Percentiles rank a stretch among this genome's conserved stretches.
Evolutionary conservation across 2,797 vertebrate genomes (phyloP).

Genomic region (Leucoraja ocellata): DNA sequence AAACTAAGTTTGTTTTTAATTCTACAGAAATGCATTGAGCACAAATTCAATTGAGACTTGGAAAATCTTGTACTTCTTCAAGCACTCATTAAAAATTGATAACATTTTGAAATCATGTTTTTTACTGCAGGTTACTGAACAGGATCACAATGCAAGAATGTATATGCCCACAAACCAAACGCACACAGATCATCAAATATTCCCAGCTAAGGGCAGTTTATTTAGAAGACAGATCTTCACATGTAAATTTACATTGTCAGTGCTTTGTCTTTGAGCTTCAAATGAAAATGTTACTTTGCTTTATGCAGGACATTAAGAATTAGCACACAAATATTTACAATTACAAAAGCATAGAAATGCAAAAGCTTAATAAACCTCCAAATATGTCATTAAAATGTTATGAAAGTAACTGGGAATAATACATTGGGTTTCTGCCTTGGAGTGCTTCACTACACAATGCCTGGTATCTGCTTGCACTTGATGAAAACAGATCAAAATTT

Average conservation of each 20-base stretch:
- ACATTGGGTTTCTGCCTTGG: not conserved
- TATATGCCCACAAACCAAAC: not conserved
- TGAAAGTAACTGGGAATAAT: not conserved
- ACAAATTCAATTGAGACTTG: not conserved
- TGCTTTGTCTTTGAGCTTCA: not conserved
- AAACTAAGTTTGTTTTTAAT: not conserved
- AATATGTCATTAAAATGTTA: not conserved
- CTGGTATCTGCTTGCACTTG: not conserved
- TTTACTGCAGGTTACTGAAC: constrained; percentile 10
- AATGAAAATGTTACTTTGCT: not conserved
- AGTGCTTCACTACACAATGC: not conserved
- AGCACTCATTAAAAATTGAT: not conserved
- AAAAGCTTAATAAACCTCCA: not conserved
- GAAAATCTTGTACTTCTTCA: not conserved
- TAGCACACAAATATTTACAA: not conserved
- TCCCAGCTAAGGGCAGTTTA: not conserved
- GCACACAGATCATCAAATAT: not conserved
- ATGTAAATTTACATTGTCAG: constrained; percentile 18
- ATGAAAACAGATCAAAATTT: not conserved
- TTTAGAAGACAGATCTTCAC: not conserved
- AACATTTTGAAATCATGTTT: not conserved
- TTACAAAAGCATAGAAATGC: not conserved
- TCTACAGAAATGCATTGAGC: not conserved
- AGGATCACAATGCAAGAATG: not conserved
- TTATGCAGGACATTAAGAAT: not conserved